Conservation (phyloP, 2,888 invertebrate genomes). For the Drosophila imparisetae region DNA sequence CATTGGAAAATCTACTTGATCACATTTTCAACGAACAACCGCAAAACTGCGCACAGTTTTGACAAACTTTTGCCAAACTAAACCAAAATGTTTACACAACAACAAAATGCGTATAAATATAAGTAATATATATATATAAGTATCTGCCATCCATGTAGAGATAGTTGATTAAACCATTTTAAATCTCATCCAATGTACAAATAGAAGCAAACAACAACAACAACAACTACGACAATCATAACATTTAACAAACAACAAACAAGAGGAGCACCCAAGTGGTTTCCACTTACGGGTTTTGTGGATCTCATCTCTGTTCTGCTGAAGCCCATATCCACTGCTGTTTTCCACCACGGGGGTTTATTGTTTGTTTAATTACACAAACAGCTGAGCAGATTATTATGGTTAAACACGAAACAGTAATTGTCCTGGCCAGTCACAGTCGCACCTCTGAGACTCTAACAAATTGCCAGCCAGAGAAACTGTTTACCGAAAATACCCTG, state of each 20-base stretch:
- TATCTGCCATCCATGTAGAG: constrained; percentile 1
- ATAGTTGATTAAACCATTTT: constrained; percentile 71
- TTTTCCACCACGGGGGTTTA: constrained; percentile 43
- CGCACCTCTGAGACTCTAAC: constrained; percentile 54
- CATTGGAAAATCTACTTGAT: constrained; percentile 28
- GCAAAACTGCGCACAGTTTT: constrained; percentile 37
- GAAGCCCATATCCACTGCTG: constrained; percentile 17
- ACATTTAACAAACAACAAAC: constrained; percentile 56
- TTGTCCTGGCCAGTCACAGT: constrained; percentile 62
- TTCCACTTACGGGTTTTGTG: constrained; percentile 45
- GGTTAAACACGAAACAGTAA: constrained; percentile 78
- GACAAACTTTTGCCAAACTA: constrained; percentile 36
- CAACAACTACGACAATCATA: constrained; percentile 35
- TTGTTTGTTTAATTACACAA: constrained; percentile 77
- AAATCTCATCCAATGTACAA: constrained; percentile 57
- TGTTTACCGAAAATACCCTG: neutral
- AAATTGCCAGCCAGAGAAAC: neutral
- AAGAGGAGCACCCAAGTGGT: constrained; percentile 45
- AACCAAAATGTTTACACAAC: constrained; percentile 56
- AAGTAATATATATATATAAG: neutral
- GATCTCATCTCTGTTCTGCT: constrained; percentile 1
- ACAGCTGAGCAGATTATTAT: constrained; percentile 75
- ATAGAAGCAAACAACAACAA: constrained; percentile 19
- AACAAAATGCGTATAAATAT: neutral
- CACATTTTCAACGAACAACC: constrained; percentile 36